A percentile compares a stretch with the other conserved stretches of the same genome.
Conservation (phyloP, 92 coral and sea anemone genomes). For the Anthopleura xanthogrammica region DNA sequence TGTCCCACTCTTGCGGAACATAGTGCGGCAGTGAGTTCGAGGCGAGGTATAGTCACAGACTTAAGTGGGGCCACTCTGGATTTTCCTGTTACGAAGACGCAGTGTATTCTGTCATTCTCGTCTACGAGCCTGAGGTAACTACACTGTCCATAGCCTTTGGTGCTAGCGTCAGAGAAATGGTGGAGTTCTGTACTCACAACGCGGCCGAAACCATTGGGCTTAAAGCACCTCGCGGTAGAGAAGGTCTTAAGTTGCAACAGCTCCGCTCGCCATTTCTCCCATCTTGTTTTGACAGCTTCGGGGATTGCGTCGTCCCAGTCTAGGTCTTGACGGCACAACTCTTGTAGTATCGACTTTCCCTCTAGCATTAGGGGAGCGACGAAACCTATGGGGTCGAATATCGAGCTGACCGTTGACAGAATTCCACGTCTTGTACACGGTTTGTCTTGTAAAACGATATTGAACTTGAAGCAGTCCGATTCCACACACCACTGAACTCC, state of each 20-base stretch:
- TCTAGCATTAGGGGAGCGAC: slow-evolving; percentile 54
- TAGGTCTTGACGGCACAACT: slow-evolving; percentile 39
- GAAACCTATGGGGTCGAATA: slow-evolving; percentile 61
- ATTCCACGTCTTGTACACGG: slow-evolving; percentile 59
- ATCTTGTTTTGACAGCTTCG: slow-evolving; percentile 29
- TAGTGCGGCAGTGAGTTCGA: slow-evolving; percentile 48
- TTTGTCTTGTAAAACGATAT: slow-evolving; percentile 43
- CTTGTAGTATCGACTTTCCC: slow-evolving; percentile 60
- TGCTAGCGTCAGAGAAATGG: slow-evolving; percentile 57
- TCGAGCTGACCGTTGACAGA: slow-evolving; percentile 53
- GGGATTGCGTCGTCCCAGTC: slow-evolving; percentile 66
- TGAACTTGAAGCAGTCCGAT: slow-evolving; percentile 43
- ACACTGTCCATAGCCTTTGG: slow-evolving; percentile 59
- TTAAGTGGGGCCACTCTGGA: slow-evolving; percentile 52
- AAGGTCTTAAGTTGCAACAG: slow-evolving; percentile 7
- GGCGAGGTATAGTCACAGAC: slow-evolving; percentile 45
- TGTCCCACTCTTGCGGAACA: slow-evolving; percentile 33
- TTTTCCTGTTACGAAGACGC: slow-evolving; percentile 47
- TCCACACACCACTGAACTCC: slow-evolving; percentile 63
- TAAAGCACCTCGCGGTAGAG: slow-evolving; percentile 32
- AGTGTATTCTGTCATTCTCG: slow-evolving; percentile 30
- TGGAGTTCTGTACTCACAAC: slow-evolving; percentile 30
- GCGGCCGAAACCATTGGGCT: slow-evolving; percentile 36
- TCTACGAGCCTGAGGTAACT: slow-evolving; percentile 29
- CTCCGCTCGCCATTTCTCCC: slow-evolving; percentile 49